phyloP scores from a whole-genome alignment of 2,888 invertebrate genomes.

The Heliconius sara region DNA sequence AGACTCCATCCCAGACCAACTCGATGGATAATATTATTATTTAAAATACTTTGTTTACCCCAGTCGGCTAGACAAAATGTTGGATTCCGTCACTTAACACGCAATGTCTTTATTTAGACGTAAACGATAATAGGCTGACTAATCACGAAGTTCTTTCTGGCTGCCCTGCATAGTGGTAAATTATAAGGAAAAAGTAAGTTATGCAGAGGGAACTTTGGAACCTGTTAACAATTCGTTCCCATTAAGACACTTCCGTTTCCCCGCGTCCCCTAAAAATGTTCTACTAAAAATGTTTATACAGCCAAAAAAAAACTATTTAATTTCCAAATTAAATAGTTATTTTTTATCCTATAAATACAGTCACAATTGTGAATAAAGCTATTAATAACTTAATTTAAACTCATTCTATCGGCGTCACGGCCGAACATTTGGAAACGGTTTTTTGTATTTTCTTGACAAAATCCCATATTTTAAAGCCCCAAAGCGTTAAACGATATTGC shows the following conservation, averaged over 20 bases:
- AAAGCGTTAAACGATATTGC: neutral
- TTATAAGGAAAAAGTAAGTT: neutral
- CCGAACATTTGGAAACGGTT: neutral
- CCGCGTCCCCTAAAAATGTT: too few species aligned
- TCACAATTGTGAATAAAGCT: neutral
- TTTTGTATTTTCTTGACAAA: neutral
- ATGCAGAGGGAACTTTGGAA: too few species aligned
- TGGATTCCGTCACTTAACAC: neutral
- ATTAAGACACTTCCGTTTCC: too few species aligned
- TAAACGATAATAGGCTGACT: neutral
- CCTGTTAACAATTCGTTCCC: too few species aligned
- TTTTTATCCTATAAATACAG: neutral
- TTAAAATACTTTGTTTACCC: neutral
- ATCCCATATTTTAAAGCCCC: neutral
- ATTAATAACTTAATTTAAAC: conserved; percentile 7
- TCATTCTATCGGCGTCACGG: neutral
- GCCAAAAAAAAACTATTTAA: neutral
- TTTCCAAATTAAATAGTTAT: neutral
- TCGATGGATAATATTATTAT: neutral
- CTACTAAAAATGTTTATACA: too few species aligned
- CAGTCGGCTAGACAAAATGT: neutral
- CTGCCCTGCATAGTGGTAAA: neutral
- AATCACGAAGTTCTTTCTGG: neutral
- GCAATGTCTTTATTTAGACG: neutral
- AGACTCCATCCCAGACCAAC: neutral